Percentiles rank a stretch among this genome's conserved stretches.
These are phyloP conservation scores for Rhorus exstirpatorius DNA, from an alignment of 2,888 invertebrate species.

Conservation along the genomic window DNA sequence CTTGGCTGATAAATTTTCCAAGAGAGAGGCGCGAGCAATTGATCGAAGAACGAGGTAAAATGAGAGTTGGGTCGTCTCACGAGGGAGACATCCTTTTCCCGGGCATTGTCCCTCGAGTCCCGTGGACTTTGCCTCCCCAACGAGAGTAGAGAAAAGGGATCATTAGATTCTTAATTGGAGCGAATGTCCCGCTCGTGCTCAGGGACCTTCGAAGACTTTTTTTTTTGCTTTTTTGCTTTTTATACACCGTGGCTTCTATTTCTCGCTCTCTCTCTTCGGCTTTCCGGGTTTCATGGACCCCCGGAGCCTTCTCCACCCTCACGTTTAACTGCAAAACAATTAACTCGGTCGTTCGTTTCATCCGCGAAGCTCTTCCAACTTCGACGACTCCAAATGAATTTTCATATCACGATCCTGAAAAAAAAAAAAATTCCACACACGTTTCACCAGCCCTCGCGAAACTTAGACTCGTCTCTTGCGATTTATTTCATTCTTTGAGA, in stretches of 20 bases:
- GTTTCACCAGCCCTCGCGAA: no score
- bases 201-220: slow-evolving; percentile 29
- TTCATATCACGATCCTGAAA: no score
- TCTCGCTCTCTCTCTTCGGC: slow-evolving; percentile 33
- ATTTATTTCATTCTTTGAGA: no score
- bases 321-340: slow-evolving; percentile 72
- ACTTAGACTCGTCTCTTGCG: no score
- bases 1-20: slow-evolving; percentile 37
- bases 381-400: slow-evolving; percentile 74
- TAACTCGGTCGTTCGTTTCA: slow-evolving; percentile 60
- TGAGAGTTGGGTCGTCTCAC: slow-evolving; percentile 50
- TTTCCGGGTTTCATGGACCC: slow-evolving; percentile 15
- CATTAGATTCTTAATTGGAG: slow-evolving; percentile 71
- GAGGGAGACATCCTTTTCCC: slow-evolving; percentile 53
- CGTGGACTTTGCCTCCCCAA: slow-evolving; percentile 37
- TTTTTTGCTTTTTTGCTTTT: slow-evolving; percentile 47
- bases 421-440: no score
- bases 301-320: slow-evolving; percentile 9
- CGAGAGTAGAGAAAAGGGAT: slow-evolving; percentile 63
- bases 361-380: slow-evolving; percentile 63
- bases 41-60: slow-evolving; percentile 27
- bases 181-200: slow-evolving; percentile 44
- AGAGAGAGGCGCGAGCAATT: slow-evolving; percentile 24
- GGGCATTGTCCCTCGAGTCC: slow-evolving; percentile 63
- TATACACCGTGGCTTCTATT: not conserved